phyloP scores from a whole-genome alignment of 2,888 invertebrate genomes.

The Psylliodes chrysocephalus region DNA sequence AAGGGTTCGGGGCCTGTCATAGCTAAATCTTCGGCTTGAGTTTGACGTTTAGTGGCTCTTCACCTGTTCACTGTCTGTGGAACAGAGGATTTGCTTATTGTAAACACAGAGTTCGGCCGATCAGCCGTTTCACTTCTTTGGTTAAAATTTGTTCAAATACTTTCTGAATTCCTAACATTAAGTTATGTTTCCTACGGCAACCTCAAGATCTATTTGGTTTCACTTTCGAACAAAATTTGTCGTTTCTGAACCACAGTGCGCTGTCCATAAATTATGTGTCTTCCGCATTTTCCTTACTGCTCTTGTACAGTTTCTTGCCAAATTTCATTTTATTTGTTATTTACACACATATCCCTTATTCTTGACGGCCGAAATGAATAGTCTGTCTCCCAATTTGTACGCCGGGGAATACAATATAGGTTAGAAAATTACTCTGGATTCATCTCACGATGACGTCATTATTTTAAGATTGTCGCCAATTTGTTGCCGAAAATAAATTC shows the following conservation, averaged over 20 bases:
- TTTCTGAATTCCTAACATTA: no score
- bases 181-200: no score
- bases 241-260: background rate
- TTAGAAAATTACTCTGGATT: conserved; percentile 18
- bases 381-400: conserved; percentile 22
- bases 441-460: conserved; percentile 16
- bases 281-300: conserved; percentile 4
- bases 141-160: no score
- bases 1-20: no score
- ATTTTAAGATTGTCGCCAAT: conserved; percentile 15
- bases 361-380: conserved; percentile 20
- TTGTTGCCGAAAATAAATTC: background rate
- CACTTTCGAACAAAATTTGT: no score
- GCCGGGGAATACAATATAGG: conserved; percentile 17
- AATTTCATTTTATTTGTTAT: conserved; percentile 15
- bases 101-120: no score
- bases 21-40: no score
- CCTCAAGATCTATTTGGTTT: no score
- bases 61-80: no score
- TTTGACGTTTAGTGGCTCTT: no score
- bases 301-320: conserved; percentile 11
- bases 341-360: conserved; percentile 24
- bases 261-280: background rate
- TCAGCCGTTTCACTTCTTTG: no score
- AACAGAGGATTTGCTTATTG: no score